Evolutionary conservation across 2,797 vertebrate species (phyloP).

Genomic region (Pseudomugil gertrudae): DNA sequence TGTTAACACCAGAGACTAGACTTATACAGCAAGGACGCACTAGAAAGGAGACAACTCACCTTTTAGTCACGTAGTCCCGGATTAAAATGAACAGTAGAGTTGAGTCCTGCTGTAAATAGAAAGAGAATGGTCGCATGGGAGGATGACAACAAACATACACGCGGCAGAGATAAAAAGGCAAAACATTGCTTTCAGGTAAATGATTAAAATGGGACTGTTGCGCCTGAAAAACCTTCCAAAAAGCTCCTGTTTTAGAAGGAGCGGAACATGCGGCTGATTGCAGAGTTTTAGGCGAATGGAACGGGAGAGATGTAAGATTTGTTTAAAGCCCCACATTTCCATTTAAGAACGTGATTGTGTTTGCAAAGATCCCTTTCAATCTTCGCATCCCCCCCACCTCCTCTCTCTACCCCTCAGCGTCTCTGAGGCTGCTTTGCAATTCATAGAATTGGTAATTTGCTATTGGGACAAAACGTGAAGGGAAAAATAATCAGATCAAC

Average conservation of each 20-base stretch:
- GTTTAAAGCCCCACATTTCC: constrained; percentile 91
- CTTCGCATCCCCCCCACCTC: constrained; percentile 78
- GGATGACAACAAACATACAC: constrained; percentile 79
- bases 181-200: constrained; percentile 82
- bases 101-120: constrained; percentile 74
- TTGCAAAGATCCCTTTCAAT: constrained; percentile 91
- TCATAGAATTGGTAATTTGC: constrained; percentile 95
- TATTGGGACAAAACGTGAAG: constrained; percentile 93
- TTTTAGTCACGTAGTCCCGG: constrained; percentile 67
- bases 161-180: constrained; percentile 66
- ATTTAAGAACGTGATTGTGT: constrained; percentile 94
- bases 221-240: constrained; percentile 73
- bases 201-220: constrained; percentile 83
- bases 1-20: constrained; percentile 52
- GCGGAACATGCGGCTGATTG: constrained; percentile 86
- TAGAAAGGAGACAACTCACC: constrained; percentile 80
- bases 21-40: constrained; percentile 67
- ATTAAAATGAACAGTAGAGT: constrained; percentile 68
- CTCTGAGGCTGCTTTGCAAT: constrained; percentile 92
- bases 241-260: constrained; percentile 81
- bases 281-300: constrained; percentile 88
- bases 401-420: constrained; percentile 86
- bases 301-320: constrained; percentile 90
- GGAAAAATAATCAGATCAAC: constrained; percentile 93
- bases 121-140: constrained; percentile 59